Evolutionary conservation across 2,888 invertebrate species (phyloP).

Genomic region (Caenorhabditis imperialis): DNA sequence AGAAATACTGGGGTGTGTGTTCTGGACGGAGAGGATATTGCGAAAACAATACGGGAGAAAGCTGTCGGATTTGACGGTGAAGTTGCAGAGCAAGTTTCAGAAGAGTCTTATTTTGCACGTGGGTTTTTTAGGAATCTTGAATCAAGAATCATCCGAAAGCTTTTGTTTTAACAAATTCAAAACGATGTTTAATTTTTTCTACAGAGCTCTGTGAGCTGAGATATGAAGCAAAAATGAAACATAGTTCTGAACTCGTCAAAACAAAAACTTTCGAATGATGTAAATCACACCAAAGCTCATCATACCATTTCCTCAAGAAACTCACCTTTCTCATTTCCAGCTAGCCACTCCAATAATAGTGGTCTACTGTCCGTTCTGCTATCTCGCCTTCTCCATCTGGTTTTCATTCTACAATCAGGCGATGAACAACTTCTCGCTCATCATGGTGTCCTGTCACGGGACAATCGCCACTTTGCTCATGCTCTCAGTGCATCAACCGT

Average conservation of each 20-base stretch:
- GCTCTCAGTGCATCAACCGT: neutral
- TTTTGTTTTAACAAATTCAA: no score
- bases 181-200: no score
- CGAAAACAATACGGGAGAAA: neutral
- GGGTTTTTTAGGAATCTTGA: no score
- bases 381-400: neutral
- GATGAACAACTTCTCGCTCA: slow-evolving; percentile 1
- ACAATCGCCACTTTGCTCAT: neutral
- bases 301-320: no score
- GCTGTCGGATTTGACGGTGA: neutral
- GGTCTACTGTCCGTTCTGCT: neutral
- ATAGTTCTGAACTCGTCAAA: no score
- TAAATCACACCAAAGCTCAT: neutral
- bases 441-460: neutral
- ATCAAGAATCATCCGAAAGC: no score
- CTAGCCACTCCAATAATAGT: no score
- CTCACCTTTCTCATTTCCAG: no score
- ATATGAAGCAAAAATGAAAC: no score
- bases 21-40: neutral
- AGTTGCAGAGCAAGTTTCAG: neutral
- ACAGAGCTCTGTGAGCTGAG: no score
- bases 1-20: neutral
- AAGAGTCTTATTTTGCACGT: neutral
- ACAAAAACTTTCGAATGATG: no score
- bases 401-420: neutral